Percentiles rank a stretch among this genome's conserved stretches.
phyloP scores from a whole-genome alignment of 2,113 vertebrate species.

The Polyodon spathula region DNA sequence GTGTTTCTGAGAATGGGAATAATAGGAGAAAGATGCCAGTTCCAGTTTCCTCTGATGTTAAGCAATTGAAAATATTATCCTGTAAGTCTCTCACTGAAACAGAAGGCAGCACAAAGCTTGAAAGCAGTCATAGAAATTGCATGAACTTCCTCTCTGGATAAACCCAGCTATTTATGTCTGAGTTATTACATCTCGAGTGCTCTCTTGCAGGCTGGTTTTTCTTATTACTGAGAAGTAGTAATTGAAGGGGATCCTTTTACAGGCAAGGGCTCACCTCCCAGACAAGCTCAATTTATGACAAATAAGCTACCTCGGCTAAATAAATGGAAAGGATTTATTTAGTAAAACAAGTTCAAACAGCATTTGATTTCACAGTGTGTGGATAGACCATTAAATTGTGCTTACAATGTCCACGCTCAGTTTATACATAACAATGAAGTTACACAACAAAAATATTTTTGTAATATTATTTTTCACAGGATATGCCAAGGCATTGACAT shows the following conservation, averaged over 20 bases:
- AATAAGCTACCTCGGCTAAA: neutral
- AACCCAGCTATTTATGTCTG: slow-evolving; percentile 59
- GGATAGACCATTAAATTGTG: no score
- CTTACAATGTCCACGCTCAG: no score
- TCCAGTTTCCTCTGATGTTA: slow-evolving; percentile 61
- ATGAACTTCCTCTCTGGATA: slow-evolving; percentile 49
- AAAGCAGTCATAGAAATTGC: slow-evolving; percentile 51
- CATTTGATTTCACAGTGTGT: no score
- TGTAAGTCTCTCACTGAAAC: slow-evolving; percentile 55
- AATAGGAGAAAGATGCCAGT: slow-evolving; percentile 49
- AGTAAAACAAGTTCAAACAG: neutral
- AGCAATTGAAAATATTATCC: slow-evolving; percentile 58
- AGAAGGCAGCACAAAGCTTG: slow-evolving; percentile 40
- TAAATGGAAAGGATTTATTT: slow-evolving; percentile 7
- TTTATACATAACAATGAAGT: no score
- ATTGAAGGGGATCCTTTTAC: slow-evolving; percentile 60
- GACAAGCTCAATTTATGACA: slow-evolving; percentile 30
- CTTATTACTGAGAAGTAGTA: slow-evolving; percentile 62
- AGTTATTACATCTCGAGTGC: slow-evolving; percentile 60
- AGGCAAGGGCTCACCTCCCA: slow-evolving; percentile 43
- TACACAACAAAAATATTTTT: no score
- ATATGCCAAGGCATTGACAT: no score
- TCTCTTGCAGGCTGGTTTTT: slow-evolving; percentile 55
- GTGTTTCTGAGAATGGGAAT: slow-evolving; percentile 40
- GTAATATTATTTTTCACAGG: no score